Evolutionary conservation across 2,113 vertebrate species (phyloP), one percentile per base, ranked within the genome.

Genomic region (Vidua macroura): DNA sequence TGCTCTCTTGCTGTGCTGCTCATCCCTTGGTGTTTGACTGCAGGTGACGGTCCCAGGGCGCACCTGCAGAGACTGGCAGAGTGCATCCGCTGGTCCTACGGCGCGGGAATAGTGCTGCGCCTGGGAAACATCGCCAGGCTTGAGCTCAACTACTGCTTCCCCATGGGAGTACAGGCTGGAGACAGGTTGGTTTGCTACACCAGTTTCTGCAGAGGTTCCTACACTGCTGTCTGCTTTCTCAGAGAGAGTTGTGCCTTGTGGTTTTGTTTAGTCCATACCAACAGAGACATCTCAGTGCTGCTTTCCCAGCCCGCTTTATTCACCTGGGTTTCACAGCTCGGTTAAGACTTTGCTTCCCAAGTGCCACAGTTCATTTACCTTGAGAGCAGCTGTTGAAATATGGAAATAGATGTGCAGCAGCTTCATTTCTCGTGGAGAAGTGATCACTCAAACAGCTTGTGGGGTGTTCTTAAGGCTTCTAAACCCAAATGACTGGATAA

Each of bases 111-210:
- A 7, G 98, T 99, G 46, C 98, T 99, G 35, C 96, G 99, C 13
- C 98, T 99, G 0, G 99, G 99, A 27, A 99, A 99, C 97, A 99
- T 99, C 1, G 99, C 99, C 20, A 96, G 99, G n/a, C 96, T 99
- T 91, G 99, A 99, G 72, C 99, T 99, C 11, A 99, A 99, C 93
- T 99, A 99, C 96, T 99, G 99, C 70, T 95, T 99, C 90, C 99
- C 99, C 67, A 99, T 99, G 99, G 99, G 99, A 49, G 99, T 99
- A 30, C 99, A 99, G 97, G 94, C 89, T 27, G 99, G 99, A 35
- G 99, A 99, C 98, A 99, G 99, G 99, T 99, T 23, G 19, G 97
- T 69, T 17, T 78, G 46, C 7, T 9, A 35, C 23, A 56, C 15
- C 5, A 0, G 2, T 56, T 81, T 11, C 39, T 78, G 27, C 19